Base-by-base conservation (phyloP, 2,797 vertebrate genomes). In the Pantherophis alleghaniensis region DNA sequence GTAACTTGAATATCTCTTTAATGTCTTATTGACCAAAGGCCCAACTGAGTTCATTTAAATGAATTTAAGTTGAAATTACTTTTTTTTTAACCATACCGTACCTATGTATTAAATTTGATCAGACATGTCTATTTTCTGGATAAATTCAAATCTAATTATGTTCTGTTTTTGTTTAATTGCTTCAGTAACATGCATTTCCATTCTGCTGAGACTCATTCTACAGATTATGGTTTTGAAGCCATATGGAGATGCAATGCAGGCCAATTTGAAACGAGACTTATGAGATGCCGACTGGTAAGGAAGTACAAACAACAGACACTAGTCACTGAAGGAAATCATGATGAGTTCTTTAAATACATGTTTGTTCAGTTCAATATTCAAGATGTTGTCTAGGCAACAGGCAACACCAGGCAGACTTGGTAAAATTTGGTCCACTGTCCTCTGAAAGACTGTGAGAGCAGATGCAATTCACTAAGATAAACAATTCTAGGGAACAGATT, bases 241-340 rank as follows among this genome's bases (percentile, higher is more conserved):
- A 97, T 95, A 96, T 96, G 97, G 95, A 96, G 96, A 96, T 90
- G 95, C 93, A 96, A 95, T 94, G 95, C 94, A 97, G 95, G 95
- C 96, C 94, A 97, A 95, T 95, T 96, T 95, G 93, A 96, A 96
- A 93, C 92, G 94, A 92, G 95, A 95, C 93, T 95, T 93, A 93
- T 87, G 94, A 96, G 91, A 96, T 2, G 47, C 86, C 37, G 57
- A 83, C 87, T 91, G 95, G 93, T 94, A 94, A 95, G 83, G 93
- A 88, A 92, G 47, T 32, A 22, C 42, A 92, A 90, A 79, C 26
- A 60, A 61, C 61, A 88, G 83, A 74, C 55, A 88, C 55, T 51
- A 87, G 92, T 91, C 95, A 94, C 83, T 93, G 94, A 95, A 94
- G 79, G 92, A 94, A 95, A 91, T 88, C 93, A 79, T 86, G 74